Conservation (phyloP, 2,888 invertebrate genomes). For the Tillus elongatus region DNA sequence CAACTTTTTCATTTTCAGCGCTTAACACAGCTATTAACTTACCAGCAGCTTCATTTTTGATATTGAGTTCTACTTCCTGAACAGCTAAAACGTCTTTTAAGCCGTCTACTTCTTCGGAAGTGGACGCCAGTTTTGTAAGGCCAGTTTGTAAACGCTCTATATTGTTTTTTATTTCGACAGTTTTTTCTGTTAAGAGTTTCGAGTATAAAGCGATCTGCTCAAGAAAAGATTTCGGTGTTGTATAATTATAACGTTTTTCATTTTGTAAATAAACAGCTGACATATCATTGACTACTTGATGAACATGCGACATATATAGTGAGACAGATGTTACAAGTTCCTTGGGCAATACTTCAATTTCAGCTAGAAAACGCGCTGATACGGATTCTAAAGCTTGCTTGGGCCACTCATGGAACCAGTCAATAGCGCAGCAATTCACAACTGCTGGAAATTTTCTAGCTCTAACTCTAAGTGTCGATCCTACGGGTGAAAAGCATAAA, state of each 20-base stretch:
- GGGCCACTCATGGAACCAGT: constrained; percentile 98
- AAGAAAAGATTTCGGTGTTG: constrained; percentile 91
- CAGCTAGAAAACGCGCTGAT: constrained; percentile 69
- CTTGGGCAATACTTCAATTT: constrained; percentile 63
- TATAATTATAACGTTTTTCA: constrained; percentile 88
- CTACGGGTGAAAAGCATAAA: constrained; percentile 91
- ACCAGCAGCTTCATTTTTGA: constrained; percentile 85
- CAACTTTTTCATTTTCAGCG: constrained; percentile 84
- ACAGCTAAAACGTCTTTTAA: constrained; percentile 65
- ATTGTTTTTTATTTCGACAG: constrained; percentile 60
- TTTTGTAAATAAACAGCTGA: constrained; percentile 71
- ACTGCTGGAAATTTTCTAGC: constrained; percentile 90
- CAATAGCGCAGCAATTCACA: constrained; percentile 84
- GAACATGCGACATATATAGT: constrained; percentile 83
- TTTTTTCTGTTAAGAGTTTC: constrained; percentile 61
- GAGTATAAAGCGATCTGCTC: constrained; percentile 81
- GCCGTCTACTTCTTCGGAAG: constrained; percentile 76
- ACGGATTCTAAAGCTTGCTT: constrained; percentile 84
- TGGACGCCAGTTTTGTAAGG: constrained; percentile 75
- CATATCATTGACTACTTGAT: constrained; percentile 78
- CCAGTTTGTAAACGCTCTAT: constrained; percentile 79
- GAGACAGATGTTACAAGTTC: constrained; percentile 58
- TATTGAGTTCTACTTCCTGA: constrained; percentile 59
- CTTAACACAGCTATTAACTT: constrained; percentile 78
- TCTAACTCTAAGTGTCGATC: constrained; percentile 74